These are phyloP conservation scores for Dicycla oo DNA, from an alignment of 2,888 invertebrate genomes.

Conservation along the genomic window DNA sequence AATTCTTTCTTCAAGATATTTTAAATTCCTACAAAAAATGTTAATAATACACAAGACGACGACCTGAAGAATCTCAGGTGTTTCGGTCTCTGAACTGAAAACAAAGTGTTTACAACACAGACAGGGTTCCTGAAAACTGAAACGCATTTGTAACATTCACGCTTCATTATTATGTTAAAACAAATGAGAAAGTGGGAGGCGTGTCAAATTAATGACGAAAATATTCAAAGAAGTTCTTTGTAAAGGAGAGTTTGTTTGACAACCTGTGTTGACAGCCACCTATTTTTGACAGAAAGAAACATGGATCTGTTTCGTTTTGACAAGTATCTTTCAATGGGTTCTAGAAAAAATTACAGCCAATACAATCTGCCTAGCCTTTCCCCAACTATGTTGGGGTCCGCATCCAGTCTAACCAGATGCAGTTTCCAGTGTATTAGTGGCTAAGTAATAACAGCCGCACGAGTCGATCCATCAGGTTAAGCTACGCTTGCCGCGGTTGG, in stretches of 20 bases:
- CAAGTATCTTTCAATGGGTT: neutral
- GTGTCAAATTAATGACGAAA: slow-evolving; percentile 28
- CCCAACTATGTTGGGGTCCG: too few species aligned
- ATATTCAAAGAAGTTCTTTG: slow-evolving; percentile 12
- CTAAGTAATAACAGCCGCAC: too few species aligned
- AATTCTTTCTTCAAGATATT: slow-evolving; percentile 26
- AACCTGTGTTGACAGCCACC: neutral
- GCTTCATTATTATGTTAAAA: slow-evolving; percentile 46
- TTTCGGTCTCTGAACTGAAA: slow-evolving; percentile 40
- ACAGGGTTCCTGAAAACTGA: slow-evolving; percentile 48
- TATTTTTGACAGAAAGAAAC: neutral
- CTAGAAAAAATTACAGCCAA: neutral
- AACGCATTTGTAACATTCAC: slow-evolving; percentile 56
- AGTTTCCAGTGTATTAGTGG: too few species aligned
- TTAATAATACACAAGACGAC: slow-evolving; percentile 35
- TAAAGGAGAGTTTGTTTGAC: neutral
- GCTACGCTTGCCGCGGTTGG: too few species aligned
- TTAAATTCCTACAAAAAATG: slow-evolving; percentile 21
- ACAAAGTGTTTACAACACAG: slow-evolving; percentile 37
- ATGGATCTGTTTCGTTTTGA: too few species aligned
- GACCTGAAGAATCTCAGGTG: slow-evolving; percentile 52
- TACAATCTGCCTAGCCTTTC: too few species aligned
- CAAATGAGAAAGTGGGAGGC: slow-evolving; percentile 38
- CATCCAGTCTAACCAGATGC: too few species aligned
- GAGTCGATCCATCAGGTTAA: too few species aligned